phyloP scores from a whole-genome alignment of 2,113 vertebrate genomes.

The Budorcas taxicolor region DNA sequence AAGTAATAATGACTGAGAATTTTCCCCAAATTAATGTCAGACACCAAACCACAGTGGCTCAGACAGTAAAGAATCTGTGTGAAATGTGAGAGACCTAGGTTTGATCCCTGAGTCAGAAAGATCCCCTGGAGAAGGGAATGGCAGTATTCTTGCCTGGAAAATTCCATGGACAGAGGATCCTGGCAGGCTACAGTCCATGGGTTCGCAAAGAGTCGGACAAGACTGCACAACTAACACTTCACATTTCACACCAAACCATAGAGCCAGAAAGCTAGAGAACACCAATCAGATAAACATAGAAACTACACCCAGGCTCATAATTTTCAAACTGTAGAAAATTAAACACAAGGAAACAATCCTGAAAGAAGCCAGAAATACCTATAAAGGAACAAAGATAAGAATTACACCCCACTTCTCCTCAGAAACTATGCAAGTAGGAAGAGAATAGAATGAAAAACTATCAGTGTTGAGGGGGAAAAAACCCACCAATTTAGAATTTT shows the following conservation, averaged over 20 bases:
- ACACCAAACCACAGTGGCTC: not conserved
- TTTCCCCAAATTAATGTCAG: not conserved
- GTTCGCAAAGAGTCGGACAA: fast-evolving
- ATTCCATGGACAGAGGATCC: no score
- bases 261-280: not conserved
- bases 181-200: no score
- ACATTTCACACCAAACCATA: not conserved
- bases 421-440: not conserved
- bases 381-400: not conserved
- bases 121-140: not conserved
- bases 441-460: not conserved
- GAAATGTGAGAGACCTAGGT: not conserved
- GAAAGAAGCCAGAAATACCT: not conserved
- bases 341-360: not conserved
- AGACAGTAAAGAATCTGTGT: not conserved
- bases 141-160: no score
- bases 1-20: not conserved
- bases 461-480: not conserved
- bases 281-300: not conserved
- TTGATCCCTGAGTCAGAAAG: not conserved
- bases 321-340: not conserved
- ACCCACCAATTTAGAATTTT: not conserved
- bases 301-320: not conserved
- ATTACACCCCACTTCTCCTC: not conserved
- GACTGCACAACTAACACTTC: no score